Conservation (phyloP, 1,140 invertebrate species). For the Drosophila ficusphila region DNA sequence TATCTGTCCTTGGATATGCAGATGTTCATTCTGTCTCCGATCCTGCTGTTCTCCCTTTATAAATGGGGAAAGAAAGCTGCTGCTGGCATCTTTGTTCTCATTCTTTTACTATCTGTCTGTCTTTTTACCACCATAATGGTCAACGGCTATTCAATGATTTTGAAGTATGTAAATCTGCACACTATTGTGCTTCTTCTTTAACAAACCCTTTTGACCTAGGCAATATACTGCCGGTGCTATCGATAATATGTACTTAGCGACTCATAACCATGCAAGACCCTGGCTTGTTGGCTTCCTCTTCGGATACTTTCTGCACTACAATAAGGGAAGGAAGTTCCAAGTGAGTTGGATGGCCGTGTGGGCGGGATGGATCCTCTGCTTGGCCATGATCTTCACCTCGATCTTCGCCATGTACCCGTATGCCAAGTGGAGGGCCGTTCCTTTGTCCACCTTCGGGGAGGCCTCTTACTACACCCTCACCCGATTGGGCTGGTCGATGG, state of each 20-base stretch:
- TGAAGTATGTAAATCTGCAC: conserved; percentile 34
- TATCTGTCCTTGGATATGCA: conserved; percentile 94
- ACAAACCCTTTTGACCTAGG: background rate
- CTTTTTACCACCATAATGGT: conserved; percentile 52
- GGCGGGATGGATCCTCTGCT: conserved; percentile 52
- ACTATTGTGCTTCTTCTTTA: too few relatives aligned
- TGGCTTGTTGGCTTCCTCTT: conserved; percentile 65
- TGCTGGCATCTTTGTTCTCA: conserved; percentile 33
- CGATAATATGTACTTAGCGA: conserved; percentile 47
- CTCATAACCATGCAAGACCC: conserved; percentile 54
- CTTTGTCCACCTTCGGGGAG: conserved; percentile 77
- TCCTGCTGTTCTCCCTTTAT: conserved; percentile 89
- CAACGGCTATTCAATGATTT: conserved; percentile 35
- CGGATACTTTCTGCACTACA: conserved; percentile 56
- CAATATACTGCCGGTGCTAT: background rate
- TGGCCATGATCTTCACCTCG: conserved; percentile 62
- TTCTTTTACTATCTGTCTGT: conserved; percentile 44
- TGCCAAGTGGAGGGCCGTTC: conserved; percentile 47
- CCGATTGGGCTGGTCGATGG: conserved; percentile 86
- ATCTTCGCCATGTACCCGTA: conserved; percentile 71
- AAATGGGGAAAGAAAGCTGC: conserved; percentile 85
- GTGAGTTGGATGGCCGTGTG: conserved; percentile 26
- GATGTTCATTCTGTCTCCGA: conserved; percentile 90
- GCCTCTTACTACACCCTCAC: conserved; percentile 87
- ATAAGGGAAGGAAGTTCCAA: conserved; percentile 26